These are phyloP conservation scores for Turritopsis rubra DNA, from an alignment of 30 jellyfish, hydroid and myxozoan genomes.

Conservation along the genomic window DNA sequence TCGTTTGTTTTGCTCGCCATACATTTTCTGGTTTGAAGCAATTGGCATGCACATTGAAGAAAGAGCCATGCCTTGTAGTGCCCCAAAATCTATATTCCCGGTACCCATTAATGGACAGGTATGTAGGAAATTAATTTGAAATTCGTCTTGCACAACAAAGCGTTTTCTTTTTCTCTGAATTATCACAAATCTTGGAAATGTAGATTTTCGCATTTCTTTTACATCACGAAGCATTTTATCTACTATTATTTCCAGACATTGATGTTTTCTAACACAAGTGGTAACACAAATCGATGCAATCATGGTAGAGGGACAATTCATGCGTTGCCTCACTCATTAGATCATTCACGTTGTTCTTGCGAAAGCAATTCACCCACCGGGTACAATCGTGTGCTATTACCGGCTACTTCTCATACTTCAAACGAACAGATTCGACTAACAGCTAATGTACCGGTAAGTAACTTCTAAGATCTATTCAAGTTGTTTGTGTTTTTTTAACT, in stretches of 20 bases:
- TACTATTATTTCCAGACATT: conserved; percentile 20
- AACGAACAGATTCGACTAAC: conserved; percentile 3
- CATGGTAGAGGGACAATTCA: background rate
- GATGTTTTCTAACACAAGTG: background rate
- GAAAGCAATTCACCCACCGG: conserved; percentile 19
- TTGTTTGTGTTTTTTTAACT: background rate
- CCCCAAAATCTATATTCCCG: conserved; percentile 28
- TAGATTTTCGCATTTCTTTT: background rate
- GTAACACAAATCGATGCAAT: conserved; percentile 4
- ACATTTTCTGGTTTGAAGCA: background rate
- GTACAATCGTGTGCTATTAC: conserved; percentile 15
- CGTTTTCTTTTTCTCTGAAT: background rate
- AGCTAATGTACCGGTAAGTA: background rate
- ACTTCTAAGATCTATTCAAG: background rate
- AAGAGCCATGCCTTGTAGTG: conserved; percentile 5
- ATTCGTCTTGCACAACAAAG: background rate
- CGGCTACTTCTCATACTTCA: conserved; percentile 6
- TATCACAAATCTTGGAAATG: background rate
- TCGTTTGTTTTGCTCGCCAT: background rate
- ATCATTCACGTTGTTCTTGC: conserved; percentile 18
- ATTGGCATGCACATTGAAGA: conserved; percentile 16
- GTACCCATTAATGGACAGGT: background rate
- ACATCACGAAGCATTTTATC: background rate
- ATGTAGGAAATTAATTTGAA: conserved; percentile 1
- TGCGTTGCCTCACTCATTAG: background rate